Base-by-base conservation (phyloP, 37 sponge, comb jelly and placozoan genomes). In the Aplysina aerophoba region DNA sequence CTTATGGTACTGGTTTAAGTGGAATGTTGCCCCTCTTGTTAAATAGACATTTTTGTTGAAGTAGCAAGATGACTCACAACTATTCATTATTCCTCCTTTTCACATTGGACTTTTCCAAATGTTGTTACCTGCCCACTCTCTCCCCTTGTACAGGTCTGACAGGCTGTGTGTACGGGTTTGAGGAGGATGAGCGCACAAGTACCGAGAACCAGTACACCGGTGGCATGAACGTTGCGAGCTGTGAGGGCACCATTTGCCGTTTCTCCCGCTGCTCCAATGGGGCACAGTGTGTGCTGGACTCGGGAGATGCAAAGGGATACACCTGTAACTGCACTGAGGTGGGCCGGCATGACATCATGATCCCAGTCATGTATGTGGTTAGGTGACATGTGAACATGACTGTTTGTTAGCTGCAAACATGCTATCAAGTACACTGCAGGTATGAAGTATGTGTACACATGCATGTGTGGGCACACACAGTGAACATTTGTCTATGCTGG, bases 151-250 rank as follows among this genome's bases (percentile, higher is more conserved):
- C n/a, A 69, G 71, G 71, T 1, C 30, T 69, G 28, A 35, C 34
- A 30, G 71, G 71, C 1, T 69, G 71, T 27, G 71, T 69, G 27
- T 69, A 69, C 6, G 71, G 71, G 19, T 69, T 69, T 30, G 71
- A 69, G 71, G 71, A 69, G 71, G 71, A 69, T 30, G 17, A 8
- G 33, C 28, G 71, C 1, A 30, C 17, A 31, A 16, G 34, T 17
- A 1, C 4, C 30, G 71, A 31, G 17, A 69, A 69, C 34, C 71
- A 31, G 71, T 35, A 31, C 19, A 69, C 71, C 33, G 71, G 71
- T 31, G 71, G 71, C 2, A 8, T 69, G 31, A 69, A 69, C 6
- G 71, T 69, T n/a, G 71, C 4, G 35, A 35, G 30, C 13, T 69
- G 71, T 30, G 71, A 69, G 34, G 28, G 34, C 6, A 34, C 71